phyloP scores from a whole-genome alignment of 2,888 invertebrate species.

The Gymnoscelis rufifasciata region DNA sequence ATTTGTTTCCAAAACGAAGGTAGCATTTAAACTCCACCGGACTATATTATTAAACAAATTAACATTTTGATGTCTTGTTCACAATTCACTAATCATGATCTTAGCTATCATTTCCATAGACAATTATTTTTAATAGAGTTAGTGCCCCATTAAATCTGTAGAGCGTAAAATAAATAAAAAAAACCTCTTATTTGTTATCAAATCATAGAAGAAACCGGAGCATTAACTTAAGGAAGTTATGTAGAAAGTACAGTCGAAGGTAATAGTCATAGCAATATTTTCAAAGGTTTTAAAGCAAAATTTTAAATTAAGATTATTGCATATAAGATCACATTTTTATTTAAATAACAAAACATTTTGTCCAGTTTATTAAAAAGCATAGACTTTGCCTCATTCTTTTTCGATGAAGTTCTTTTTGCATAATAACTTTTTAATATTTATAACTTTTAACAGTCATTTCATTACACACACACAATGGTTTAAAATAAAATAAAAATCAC shows the following conservation, averaged over 20 bases:
- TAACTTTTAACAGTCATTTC: too few species aligned
- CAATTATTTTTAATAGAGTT: constrained; percentile 35
- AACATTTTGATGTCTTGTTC: constrained; percentile 32
- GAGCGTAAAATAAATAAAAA: constrained; percentile 51
- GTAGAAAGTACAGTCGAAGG: constrained; percentile 10
- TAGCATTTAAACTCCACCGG: not conserved
- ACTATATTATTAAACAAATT: constrained; percentile 25
- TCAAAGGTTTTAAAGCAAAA: not conserved
- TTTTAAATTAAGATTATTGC: too few species aligned
- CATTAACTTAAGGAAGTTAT: constrained; percentile 4
- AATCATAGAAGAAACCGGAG: constrained; percentile 10
- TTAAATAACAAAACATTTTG: too few species aligned
- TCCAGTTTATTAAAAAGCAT: too few species aligned
- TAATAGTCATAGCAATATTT: not conserved
- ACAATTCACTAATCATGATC: constrained; percentile 33
- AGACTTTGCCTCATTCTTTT: too few species aligned
- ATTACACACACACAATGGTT: too few species aligned
- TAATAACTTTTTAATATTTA: too few species aligned
- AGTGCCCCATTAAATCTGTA: constrained; percentile 32
- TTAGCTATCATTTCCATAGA: constrained; percentile 27
- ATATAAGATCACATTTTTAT: too few species aligned
- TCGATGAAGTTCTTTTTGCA: too few species aligned
- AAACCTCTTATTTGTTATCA: constrained; percentile 37
- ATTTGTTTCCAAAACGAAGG: too few species aligned
- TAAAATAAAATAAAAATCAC: too few species aligned